A percentile compares a stretch with the other conserved stretches of the same genome.
Conservation (phyloP, 64 coral and sea anemone genomes). For the Stylophora pistillata region DNA sequence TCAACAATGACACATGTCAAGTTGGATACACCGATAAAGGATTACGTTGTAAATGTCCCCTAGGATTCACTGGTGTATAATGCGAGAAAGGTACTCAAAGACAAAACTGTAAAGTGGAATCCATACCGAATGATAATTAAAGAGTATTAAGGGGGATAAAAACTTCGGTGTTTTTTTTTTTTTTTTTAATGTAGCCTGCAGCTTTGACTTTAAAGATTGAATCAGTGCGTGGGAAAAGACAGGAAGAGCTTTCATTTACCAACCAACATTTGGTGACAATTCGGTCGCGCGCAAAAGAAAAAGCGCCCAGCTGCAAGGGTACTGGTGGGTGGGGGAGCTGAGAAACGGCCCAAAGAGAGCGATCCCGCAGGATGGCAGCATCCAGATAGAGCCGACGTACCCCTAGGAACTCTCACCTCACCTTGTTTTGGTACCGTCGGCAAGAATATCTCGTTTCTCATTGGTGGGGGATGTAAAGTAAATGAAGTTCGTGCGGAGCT, state of each 20-base stretch:
- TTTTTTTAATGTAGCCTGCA: background rate
- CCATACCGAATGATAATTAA: too few relatives aligned
- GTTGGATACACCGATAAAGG: background rate
- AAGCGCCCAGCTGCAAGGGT: background rate
- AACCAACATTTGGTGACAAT: conserved; percentile 46
- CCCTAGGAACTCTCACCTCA: conserved; percentile 39
- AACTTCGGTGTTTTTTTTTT: too few relatives aligned
- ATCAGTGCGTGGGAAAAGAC: conserved; percentile 24
- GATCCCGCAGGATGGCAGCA: background rate
- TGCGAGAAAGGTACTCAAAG: background rate
- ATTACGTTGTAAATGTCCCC: background rate
- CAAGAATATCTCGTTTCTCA: conserved; percentile 43
- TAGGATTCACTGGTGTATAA: background rate
- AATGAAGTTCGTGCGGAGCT: conserved; percentile 35
- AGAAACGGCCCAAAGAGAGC: background rate
- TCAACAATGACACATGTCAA: background rate
- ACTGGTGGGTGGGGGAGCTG: conserved; percentile 39
- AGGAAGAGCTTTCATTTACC: conserved; percentile 31
- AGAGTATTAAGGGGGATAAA: background rate
- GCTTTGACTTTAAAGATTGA: conserved; percentile 32
- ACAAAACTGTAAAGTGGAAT: too few relatives aligned
- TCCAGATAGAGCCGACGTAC: background rate
- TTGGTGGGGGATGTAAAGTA: conserved; percentile 60
- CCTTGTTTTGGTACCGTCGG: conserved; percentile 31
- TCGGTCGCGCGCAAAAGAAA: background rate